Conservation (phyloP, 2,797 vertebrate species). For the Brachymystax lenok region DNA sequence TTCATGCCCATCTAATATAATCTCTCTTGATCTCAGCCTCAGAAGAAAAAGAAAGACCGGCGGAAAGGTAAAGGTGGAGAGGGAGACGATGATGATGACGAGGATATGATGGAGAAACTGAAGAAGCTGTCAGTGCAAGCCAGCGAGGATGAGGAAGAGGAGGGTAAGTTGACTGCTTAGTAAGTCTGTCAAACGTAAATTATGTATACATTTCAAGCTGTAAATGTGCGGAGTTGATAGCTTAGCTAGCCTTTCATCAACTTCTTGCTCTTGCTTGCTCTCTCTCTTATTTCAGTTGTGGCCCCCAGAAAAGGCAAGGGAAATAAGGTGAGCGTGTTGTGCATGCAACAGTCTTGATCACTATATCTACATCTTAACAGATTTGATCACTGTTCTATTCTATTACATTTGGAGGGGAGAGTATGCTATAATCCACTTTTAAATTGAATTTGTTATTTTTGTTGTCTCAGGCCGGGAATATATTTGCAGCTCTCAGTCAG, state of each 20-base stretch:
- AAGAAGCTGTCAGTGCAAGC: constrained; percentile 84
- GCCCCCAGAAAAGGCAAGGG: constrained; percentile 67
- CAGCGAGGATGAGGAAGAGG: constrained; percentile 80
- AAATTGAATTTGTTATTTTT: neutral
- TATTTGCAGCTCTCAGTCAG: constrained; percentile 85
- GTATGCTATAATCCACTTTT: neutral
- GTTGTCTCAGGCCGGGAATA: constrained; percentile 79
- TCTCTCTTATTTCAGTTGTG: constrained; percentile 58
- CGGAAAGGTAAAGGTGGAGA: constrained; percentile 77
- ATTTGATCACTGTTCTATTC: neutral
- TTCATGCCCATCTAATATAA: neutral
- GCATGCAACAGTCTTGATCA: constrained; percentile 3
- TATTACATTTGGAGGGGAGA: neutral
- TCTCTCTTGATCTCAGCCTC: constrained; percentile 53
- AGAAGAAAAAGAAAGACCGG: constrained; percentile 85
- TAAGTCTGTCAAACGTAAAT: neutral
- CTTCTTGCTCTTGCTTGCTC: constrained; percentile 6
- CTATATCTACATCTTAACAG: neutral
- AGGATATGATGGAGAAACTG: constrained; percentile 80
- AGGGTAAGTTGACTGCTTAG: constrained; percentile 51
- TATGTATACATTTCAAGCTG: neutral
- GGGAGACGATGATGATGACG: constrained; percentile 73
- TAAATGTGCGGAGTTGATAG: neutral
- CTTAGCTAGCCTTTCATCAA: neutral
- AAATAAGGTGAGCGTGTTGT: constrained; percentile 70